Base-by-base conservation (phyloP, 2,888 invertebrate genomes). In the Rhaphigaster nebulosa region DNA sequence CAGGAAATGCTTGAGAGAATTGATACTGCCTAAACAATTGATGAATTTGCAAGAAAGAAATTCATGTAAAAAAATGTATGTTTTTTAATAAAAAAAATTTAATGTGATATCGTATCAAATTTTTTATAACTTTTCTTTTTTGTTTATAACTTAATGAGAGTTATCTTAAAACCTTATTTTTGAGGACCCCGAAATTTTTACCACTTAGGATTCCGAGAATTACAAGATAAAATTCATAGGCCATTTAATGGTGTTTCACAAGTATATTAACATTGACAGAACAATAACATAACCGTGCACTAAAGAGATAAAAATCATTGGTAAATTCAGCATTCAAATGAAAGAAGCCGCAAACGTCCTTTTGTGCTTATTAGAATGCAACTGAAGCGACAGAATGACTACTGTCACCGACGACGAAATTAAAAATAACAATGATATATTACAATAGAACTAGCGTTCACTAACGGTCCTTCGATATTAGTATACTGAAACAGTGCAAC, bases 401-500 rank as follows among this genome's bases (percentile, higher is more conserved):
- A 20, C 20, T 20, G 38, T 18, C 70, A 20, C 70, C 23, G 38
- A 34, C 18, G 70, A 1, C 23, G 29, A 23, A 76, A 76, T 20
- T 76, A 76, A 38, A 76, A 76, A 34, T 23, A 76, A 76, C 34
- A 34, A 76, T 34, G 29, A 65, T 6, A 10, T 34, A 38, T 34
- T 20, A 38, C 34, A 76, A 76, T 76, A 76, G 70, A 76, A 76
- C 34, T 20, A 76, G 70, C 70, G 70, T 76, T 76, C 34, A 34
- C 34, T 76, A 76, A 76, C 70, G 70, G 70, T 76, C 6, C 0
- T 38, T 76, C 6, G 70, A 76, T 76, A 38, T 76, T 76, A 38
- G 38, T 20, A 38, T 76, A 34, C 6, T 23, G 20, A 20, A 23
- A 20, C 70, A 23, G 70, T 34, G 38, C 70, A 38, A 8, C 15